Conservation (phyloP, 2,797 vertebrate genomes). For the Cheirogaleus major region DNA sequence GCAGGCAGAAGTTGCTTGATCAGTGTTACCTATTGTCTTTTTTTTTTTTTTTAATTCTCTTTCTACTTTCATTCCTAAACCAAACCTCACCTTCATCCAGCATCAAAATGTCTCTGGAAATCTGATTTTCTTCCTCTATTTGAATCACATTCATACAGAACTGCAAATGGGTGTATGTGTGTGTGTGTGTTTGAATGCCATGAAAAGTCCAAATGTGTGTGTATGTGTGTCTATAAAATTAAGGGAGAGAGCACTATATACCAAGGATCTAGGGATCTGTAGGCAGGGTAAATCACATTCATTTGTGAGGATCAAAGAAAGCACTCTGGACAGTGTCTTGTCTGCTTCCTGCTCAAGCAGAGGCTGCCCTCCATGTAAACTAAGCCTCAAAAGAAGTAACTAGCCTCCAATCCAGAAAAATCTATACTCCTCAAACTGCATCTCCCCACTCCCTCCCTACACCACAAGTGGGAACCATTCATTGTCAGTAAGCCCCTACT, state of each 20-base stretch:
- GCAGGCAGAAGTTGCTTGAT: neutral
- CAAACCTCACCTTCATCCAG: neutral
- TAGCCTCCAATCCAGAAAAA: neutral
- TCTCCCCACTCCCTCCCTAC: neutral
- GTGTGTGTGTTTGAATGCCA: neutral
- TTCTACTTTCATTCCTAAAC: neutral
- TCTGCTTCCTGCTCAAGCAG: neutral
- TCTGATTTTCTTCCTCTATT: neutral
- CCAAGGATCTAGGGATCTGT: neutral
- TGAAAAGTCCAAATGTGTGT: neutral
- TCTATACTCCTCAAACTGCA: neutral
- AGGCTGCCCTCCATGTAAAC: neutral
- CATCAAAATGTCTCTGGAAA: slow-evolving; percentile 8
- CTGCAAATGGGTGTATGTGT: neutral
- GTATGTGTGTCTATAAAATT: neutral
- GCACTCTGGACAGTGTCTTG: neutral
- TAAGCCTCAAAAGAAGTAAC: neutral
- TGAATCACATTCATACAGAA: neutral
- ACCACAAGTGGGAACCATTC: neutral
- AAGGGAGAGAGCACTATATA: neutral
- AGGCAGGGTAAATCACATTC: neutral
- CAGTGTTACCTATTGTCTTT: neutral
- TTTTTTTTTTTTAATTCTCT: neutral
- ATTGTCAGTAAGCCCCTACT: neutral
- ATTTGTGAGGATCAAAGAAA: neutral